Evolutionary conservation across 2,113 vertebrate species (phyloP).

Genomic region (Dipodomys ordii): DNA sequence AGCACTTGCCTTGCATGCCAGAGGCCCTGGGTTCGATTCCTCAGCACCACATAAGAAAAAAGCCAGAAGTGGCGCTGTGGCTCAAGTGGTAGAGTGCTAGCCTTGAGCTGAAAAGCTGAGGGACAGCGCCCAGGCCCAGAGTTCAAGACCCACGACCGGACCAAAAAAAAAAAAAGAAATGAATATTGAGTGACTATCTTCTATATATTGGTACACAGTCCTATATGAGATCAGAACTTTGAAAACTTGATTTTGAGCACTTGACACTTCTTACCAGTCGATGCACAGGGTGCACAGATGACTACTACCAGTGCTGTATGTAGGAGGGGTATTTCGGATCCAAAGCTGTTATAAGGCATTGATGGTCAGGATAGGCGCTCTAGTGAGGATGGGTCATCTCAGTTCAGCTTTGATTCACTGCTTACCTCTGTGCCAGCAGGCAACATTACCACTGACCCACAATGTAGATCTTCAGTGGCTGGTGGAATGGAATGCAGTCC

Average conservation of each 20-base stretch:
- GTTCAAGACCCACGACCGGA: too few species aligned
- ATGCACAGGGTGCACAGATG: neutral
- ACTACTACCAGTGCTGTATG: fast-evolving
- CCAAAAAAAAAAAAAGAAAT: neutral
- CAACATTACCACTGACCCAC: slow-evolving; percentile 93
- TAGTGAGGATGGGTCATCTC: fast-evolving
- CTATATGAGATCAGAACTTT: neutral
- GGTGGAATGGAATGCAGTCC: slow-evolving; percentile 97
- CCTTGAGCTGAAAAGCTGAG: too few species aligned
- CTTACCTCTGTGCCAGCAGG: slow-evolving; percentile 82
- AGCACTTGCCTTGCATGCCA: too few species aligned
- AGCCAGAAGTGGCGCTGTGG: too few species aligned
- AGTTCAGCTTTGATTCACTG: fast-evolving
- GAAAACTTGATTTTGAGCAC: neutral
- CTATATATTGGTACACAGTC: neutral
- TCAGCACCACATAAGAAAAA: too few species aligned
- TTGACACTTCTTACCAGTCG: neutral
- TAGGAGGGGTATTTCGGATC: neutral
- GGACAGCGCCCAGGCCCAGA: too few species aligned
- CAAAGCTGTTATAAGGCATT: neutral
- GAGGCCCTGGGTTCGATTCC: too few species aligned
- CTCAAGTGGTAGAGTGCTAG: too few species aligned
- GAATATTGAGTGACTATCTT: neutral
- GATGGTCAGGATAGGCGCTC: neutral
- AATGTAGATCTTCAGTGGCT: slow-evolving; percentile 97